A percentile compares a stretch with the other conserved stretches of the same genome.
phyloP scores from a whole-genome alignment of 2,888 invertebrate genomes.

The Nemurella pictetii region DNA sequence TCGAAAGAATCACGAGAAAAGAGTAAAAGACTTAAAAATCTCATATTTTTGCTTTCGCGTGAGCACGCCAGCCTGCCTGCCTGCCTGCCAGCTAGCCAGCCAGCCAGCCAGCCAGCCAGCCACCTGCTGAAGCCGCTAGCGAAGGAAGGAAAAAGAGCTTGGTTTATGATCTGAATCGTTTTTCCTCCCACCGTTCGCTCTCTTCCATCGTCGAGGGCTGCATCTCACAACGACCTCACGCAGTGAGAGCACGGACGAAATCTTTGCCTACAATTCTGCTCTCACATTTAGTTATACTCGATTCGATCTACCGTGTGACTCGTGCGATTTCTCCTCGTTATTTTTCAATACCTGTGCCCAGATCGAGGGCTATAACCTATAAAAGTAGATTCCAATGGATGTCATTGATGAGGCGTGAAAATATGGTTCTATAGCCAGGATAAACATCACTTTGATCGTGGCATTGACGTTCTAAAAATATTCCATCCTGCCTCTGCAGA shows the following conservation, averaged over 20 bases:
- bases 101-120: neutral
- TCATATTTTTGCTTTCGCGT: conserved; percentile 24
- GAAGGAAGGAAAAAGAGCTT: conserved; percentile 10
- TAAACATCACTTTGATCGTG: neutral
- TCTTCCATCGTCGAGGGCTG: neutral
- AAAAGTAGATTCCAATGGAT: conserved; percentile 13
- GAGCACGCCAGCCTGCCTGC: neutral
- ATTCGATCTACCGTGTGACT: conserved; percentile 11
- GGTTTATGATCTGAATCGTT: conserved; percentile 27
- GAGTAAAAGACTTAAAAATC: conserved; percentile 24
- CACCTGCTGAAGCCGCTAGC: conserved; percentile 18
- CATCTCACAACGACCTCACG: neutral
- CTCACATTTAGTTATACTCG: conserved; percentile 14
- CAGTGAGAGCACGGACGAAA: neutral
- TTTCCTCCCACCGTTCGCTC: conserved; percentile 7
- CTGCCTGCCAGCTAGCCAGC: no score
- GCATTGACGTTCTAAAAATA: neutral
- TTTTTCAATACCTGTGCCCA: neutral
- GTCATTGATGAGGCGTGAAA: neutral
- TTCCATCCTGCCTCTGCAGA: neutral
- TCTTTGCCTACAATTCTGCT: neutral
- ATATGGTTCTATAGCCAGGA: neutral
- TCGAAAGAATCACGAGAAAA: conserved; percentile 24
- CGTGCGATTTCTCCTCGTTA: conserved; percentile 1
- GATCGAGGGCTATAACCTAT: conserved; percentile 5